Evolutionary conservation across 2,888 invertebrate genomes (phyloP).

Genomic region (Drosophila mimetica): DNA sequence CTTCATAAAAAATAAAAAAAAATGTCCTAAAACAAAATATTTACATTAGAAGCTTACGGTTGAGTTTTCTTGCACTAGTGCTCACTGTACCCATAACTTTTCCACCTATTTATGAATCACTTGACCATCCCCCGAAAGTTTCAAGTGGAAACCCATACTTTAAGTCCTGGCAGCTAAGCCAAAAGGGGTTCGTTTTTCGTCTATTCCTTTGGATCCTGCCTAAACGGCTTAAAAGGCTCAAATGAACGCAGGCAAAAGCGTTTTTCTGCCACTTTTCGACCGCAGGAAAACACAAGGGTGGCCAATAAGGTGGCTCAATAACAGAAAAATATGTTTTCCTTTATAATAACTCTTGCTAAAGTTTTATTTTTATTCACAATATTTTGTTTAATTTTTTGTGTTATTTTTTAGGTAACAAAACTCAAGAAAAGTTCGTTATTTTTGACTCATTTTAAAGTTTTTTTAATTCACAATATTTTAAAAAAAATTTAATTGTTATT

Average conservation of each 20-base stretch:
- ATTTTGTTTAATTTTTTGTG: conserved; percentile 9
- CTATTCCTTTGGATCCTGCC: conserved; percentile 42
- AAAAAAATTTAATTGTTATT: conserved; percentile 6
- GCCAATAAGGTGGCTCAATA: conserved; percentile 49
- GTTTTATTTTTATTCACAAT: conserved; percentile 4
- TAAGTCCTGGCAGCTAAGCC: conserved; percentile 37
- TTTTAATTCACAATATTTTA: conserved; percentile 6
- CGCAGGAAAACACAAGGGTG: conserved; percentile 24
- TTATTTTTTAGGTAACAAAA: conserved; percentile 43
- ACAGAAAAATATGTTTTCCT: conserved; percentile 12
- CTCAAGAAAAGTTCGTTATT: conserved; percentile 39
- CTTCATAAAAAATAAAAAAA: too few species aligned
- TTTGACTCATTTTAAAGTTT: conserved; percentile 9
- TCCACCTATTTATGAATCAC: conserved; percentile 39
- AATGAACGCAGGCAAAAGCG: conserved; percentile 44
- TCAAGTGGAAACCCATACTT: conserved; percentile 35
- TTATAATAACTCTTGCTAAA: conserved; percentile 36
- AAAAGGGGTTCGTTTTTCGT: conserved; percentile 43
- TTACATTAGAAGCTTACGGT: too few species aligned
- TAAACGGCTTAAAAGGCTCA: conserved; percentile 73
- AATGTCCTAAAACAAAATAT: too few species aligned
- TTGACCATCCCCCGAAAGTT: conserved; percentile 32
- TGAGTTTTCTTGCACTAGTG: neutral
- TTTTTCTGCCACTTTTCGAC: conserved; percentile 48
- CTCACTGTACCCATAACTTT: conserved; percentile 54